Evolutionary conservation across 2,888 invertebrate genomes (phyloP).

Genomic region (Stenodera caucasica): DNA sequence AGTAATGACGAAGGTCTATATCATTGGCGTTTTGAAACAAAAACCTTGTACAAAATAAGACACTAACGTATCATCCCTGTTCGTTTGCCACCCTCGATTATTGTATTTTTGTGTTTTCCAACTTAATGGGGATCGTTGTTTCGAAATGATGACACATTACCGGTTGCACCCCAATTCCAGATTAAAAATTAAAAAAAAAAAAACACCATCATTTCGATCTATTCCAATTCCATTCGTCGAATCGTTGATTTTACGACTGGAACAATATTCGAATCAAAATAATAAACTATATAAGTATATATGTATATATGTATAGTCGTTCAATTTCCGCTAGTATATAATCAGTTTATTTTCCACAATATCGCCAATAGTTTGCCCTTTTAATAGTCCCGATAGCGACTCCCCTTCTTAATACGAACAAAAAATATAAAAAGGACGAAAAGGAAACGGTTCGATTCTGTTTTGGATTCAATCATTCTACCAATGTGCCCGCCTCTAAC

Average conservation of each 20-base stretch:
- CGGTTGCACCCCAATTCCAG: neutral
- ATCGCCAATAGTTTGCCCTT: conserved; percentile 4
- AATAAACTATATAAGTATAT: too few relatives aligned
- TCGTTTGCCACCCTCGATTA: conserved; percentile 34
- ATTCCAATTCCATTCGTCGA: neutral
- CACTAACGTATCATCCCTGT: conserved; percentile 31
- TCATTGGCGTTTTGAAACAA: conserved; percentile 53
- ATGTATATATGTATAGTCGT: too few relatives aligned
- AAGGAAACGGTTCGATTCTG: conserved; percentile 42
- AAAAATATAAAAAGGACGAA: conserved; percentile 24
- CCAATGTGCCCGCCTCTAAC: conserved; percentile 43
- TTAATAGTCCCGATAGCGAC: conserved; percentile 25
- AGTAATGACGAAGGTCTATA: conserved; percentile 56
- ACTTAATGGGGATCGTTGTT: conserved; percentile 12
- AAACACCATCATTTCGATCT: neutral
- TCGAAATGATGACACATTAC: conserved; percentile 31
- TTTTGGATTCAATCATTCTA: conserved; percentile 49
- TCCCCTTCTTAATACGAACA: conserved; percentile 9
- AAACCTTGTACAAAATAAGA: conserved; percentile 49
- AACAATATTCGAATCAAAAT: neutral
- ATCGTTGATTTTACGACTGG: conserved; percentile 6
- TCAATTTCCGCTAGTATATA: conserved; percentile 8
- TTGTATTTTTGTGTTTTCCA: conserved; percentile 47
- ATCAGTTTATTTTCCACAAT: conserved; percentile 11
- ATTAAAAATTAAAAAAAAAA: conserved; percentile 11